Base-by-base conservation (phyloP, 2,888 invertebrate genomes). In the Cerceris ruficornis region DNA sequence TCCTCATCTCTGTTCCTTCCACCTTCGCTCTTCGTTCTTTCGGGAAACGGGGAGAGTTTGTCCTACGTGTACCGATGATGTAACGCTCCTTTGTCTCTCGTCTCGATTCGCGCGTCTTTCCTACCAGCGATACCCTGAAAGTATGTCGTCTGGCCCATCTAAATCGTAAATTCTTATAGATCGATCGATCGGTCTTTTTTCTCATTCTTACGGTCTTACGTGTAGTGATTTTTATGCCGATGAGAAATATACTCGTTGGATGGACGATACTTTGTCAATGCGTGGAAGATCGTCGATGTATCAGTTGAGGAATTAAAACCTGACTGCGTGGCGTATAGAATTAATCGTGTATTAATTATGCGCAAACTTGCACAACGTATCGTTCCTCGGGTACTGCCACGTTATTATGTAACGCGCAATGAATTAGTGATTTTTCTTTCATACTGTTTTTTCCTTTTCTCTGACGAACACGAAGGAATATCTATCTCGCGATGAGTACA, bases 301-400 rank as follows among this genome's bases (percentile, higher is more conserved):
- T 28, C 4, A 28, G 2, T 28, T 28, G 4, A 28, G 2, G 28
- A 28, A 28, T 28, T 28, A 28, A 28, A 28, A 28, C 28, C 1
- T 28, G 28, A 1, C 1, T 28, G 28, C 2, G 4, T 28, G 28
- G 28, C 28, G 28, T 1, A 28, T 11, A 11, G 8, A 11, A 46
- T 46, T 46, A 11, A 46, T 46, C 11, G 46, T 46, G 66, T 67
- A 67, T 76, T 76, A 76, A 77, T 77, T 75, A 66, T 70, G 69
- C 54, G 70, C 70, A 76, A 70, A 77, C 70, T 77, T 76, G 66
- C 77, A 66, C 77, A 77, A 77, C 76, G 70, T 66, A 61, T 77
- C 66, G 62, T 75, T 77, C 69, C 65, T 42, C 61, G 66, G 61
- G 76, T 65, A 77, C 69, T 77, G 69, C 28, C 69, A 28, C 2